Evolutionary conservation across 2,888 invertebrate genomes (phyloP).

Genomic region (Cinara cedri): DNA sequence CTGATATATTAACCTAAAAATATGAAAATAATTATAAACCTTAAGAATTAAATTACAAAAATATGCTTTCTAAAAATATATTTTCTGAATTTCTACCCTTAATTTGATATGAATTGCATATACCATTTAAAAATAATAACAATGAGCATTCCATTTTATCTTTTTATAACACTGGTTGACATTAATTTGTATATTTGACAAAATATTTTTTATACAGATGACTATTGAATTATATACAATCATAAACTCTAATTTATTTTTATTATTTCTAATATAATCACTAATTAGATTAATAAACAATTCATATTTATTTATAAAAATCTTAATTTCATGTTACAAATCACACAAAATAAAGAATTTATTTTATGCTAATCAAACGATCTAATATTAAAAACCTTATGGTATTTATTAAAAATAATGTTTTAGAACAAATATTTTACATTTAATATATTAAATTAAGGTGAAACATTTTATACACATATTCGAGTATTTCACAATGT

Average conservation of each 20-base stretch:
- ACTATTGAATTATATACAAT: no score
- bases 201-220: no score
- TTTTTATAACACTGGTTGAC: background rate
- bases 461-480: background rate
- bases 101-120: no score
- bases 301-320: background rate
- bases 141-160: constrained; percentile 15
- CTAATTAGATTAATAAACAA: no score
- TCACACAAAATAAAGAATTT: background rate
- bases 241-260: no score
- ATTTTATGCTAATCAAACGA: background rate
- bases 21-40: no score
- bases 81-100: no score
- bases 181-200: background rate
- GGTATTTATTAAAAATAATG: constrained; percentile 14
- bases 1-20: constrained; percentile 22
- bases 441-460: constrained; percentile 27
- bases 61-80: no score
- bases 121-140: background rate
- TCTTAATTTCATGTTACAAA: background rate
- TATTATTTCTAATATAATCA: no score
- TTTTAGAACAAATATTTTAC: constrained; percentile 10
- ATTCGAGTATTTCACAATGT: background rate
- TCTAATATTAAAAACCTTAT: constrained; percentile 5
- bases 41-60: no score